Base-by-base conservation (phyloP, 2,113 vertebrate genomes). In the Boulengeromyrus knoepffleri region DNA sequence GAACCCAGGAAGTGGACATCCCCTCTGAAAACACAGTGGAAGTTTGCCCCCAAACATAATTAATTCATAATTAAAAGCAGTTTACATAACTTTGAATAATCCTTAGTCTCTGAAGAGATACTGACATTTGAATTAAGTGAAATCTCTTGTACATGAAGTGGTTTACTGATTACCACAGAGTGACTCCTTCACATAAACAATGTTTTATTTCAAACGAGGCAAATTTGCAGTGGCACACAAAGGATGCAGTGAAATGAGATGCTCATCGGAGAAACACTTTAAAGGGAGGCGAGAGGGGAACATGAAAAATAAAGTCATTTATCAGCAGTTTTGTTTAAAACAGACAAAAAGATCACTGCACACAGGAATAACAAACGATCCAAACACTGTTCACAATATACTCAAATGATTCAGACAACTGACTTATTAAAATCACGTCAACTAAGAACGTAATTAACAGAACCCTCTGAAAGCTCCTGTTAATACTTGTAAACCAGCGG, bases 21-120 rank as follows among this genome's bases (percentile, higher is more conserved):
- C 87, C 70, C 88, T 39, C 87, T 49, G 74, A 88, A 62, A 31
- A 84, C 17, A 46, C 42, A 5, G 49, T 50, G 31, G 50, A 80
- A 56, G 80, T 66, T 52, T 80, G 70, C 90, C 45, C n/a, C 50
- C 46, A 21, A 50, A 53, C 49, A 31, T n/a, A 50, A 50, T 53
- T 89, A 36, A 89, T 89, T 85, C 27, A 85, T 56, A 85, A 45
- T 58, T 84, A 89, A 62, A 84, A 45, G 9, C 46, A 46, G 77
- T 89, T 89, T 53, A 53, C 77, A 85, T 85, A 45, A 85, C 89
- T 89, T n/a, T 85, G 80, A 89, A 89, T 62, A 89, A 89, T 84
- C 53, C 52, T 12, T 53, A 45, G 50, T 84, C 52, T 56, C 80
- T 58, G 58, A 42, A n/a, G 88, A 45, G 45, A 62, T 58, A 62